Percentiles rank a stretch among this genome's conserved stretches.
Evolutionary conservation across 2,888 invertebrate species (phyloP).

Genomic region (Habrosyne pyritoides): DNA sequence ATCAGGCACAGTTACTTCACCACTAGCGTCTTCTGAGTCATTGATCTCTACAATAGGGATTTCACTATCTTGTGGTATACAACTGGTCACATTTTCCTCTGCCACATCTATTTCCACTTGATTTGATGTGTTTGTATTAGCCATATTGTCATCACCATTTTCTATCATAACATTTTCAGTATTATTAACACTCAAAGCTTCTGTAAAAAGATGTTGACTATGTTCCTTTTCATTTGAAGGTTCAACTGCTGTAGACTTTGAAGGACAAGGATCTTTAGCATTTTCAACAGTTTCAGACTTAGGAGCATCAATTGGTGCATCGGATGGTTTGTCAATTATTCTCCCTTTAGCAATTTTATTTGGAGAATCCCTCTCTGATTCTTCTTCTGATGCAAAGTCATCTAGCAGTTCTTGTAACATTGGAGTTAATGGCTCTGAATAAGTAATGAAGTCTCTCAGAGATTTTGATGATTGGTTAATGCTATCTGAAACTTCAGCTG

Average conservation of each 20-base stretch:
- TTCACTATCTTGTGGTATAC: neutral
- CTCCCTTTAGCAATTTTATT: conserved; percentile 52
- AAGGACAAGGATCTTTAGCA: neutral
- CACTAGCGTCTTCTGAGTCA: neutral
- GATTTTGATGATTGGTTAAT: conserved; percentile 36
- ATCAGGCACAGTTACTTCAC: neutral
- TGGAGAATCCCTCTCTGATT: conserved; percentile 48
- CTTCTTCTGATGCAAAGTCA: conserved; percentile 66
- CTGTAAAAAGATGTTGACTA: neutral
- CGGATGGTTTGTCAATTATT: neutral
- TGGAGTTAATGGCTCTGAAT: conserved; percentile 64
- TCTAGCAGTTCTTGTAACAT: conserved; percentile 62
- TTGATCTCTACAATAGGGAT: neutral
- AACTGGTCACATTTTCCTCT: neutral
- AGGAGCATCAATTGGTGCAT: conserved; percentile 12
- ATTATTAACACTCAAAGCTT: neutral
- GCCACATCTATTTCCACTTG: neutral
- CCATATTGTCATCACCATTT: neutral
- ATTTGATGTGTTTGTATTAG: neutral
- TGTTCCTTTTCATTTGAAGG: conserved; percentile 11
- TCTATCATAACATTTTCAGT: neutral
- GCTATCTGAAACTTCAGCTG: conserved; percentile 6
- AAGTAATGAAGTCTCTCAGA: conserved; percentile 59
- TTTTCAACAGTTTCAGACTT: conserved; percentile 13
- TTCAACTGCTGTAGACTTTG: neutral